Percentiles rank a stretch among this genome's conserved stretches.
Conservation (phyloP, 2,797 vertebrate species). For the Pseudomugil gertrudae region DNA sequence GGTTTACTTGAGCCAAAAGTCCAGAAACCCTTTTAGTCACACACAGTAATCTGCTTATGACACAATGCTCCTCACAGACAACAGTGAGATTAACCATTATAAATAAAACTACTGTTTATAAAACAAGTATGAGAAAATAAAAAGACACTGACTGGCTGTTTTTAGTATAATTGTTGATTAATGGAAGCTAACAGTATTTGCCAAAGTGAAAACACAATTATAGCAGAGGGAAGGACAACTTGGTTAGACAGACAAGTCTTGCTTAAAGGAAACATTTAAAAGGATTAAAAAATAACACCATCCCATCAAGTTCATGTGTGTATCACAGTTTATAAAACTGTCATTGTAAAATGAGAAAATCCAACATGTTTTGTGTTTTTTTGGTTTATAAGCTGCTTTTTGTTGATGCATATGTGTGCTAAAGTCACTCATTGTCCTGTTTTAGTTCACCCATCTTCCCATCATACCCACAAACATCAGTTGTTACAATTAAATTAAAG, state of each 20-base stretch:
- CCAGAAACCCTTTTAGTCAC: background rate
- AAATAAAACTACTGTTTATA: background rate
- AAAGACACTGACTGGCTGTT: background rate
- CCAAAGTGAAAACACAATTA: too few species aligned
- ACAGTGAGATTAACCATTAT: background rate
- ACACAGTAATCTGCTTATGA: background rate
- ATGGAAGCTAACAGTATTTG: background rate
- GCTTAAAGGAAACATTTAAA: background rate
- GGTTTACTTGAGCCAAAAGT: background rate
- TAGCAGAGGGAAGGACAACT: background rate
- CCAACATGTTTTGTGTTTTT: constrained; percentile 39
- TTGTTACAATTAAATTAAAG: background rate
- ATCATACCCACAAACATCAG: background rate
- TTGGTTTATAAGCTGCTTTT: constrained; percentile 18
- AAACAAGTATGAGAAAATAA: background rate
- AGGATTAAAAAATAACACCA: background rate
- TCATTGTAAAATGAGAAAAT: constrained; percentile 52
- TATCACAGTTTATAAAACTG: constrained; percentile 8
- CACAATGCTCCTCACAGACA: background rate
- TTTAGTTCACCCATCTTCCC: constrained; percentile 9
- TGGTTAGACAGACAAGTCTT: background rate
- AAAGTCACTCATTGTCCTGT: constrained; percentile 18
- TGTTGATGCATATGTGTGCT: constrained; percentile 32
- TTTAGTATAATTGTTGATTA: background rate
- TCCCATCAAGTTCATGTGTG: background rate